A percentile compares a stretch with the other conserved stretches of the same genome.
Evolutionary conservation across 1,140 invertebrate genomes (phyloP).

Genomic region (Saccostrea glomerata): DNA sequence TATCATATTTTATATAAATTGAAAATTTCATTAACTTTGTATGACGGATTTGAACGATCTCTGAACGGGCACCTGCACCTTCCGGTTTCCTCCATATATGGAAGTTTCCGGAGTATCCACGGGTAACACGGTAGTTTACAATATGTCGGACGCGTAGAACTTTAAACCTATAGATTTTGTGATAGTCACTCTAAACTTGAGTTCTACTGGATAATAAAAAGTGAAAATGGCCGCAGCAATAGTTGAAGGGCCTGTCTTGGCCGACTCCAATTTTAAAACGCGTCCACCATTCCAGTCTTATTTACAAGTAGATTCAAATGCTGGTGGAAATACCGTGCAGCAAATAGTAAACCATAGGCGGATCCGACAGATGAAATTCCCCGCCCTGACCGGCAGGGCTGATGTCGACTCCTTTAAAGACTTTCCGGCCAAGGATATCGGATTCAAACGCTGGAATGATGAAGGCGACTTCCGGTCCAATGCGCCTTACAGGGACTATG

Average conservation of each 20-base stretch:
- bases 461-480: conserved; percentile 68
- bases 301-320: conserved; percentile 69
- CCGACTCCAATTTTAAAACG: conserved; percentile 71
- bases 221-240: conserved; percentile 69
- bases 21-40: neutral
- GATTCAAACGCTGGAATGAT: conserved; percentile 74
- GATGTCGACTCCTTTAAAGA: conserved; percentile 73
- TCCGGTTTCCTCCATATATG: conserved; percentile 67
- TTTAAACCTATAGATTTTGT: conserved; percentile 39
- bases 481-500: conserved; percentile 73
- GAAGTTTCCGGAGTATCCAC: conserved; percentile 67
- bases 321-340: conserved; percentile 66
- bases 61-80: conserved; percentile 56
- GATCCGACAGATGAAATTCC: conserved; percentile 76
- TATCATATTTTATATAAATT: neutral
- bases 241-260: conserved; percentile 60
- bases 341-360: conserved; percentile 72
- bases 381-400: conserved; percentile 67
- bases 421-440: conserved; percentile 55
- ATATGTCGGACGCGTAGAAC: conserved; percentile 61
- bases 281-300: conserved; percentile 72
- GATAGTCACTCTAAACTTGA: conserved; percentile 1
- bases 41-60: neutral
- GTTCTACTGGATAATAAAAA: neutral
- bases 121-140: conserved; percentile 73